Base-by-base conservation (phyloP, 2,113 vertebrate genomes). In the Bolborhynchus lineola region DNA sequence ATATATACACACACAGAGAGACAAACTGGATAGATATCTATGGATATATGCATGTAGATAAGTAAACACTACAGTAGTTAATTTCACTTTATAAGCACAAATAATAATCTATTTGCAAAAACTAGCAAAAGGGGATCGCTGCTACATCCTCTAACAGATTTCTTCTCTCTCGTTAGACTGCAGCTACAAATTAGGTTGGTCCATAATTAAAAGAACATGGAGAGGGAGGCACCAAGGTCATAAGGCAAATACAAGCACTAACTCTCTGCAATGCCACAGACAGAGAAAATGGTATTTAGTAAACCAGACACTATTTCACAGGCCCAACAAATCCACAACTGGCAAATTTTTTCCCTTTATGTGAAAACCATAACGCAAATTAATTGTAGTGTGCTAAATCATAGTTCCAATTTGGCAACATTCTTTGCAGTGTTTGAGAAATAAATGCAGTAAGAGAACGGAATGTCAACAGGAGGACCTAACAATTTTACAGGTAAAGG, bases 321-420 rank as follows among this genome's bases (percentile, higher is more conserved):
- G 88, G n/a, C 72, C 21, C 63, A 82, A 50, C 18, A 91, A 86
- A 92, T 13, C 74, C 31, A 76, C 4, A 87, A 76, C 0, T 53
- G 84, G 68, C 19, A 72, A 77, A 28, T 74, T 47, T 86, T 42
- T 93, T 80, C 25, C 37, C 37, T 82, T 92, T 59, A 14, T 64
- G 52, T 63, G 67, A 94, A 89, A 59, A 82, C 3, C 68, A n/a
- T 87, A 92, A 94, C 74, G 76, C 71, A 91, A 95, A 96, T 89
- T 90, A 96, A 94, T 74, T 91, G 70, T 18, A 80, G 57, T 10
- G 16, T 46, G 50, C 63, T 87, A 95, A 95, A 95, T 94, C 85
- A 90, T 44, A 64, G 79, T 41, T 89, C 78, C 49, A 70, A 92
- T 90, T 95, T 74, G 93, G 88, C 53, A 86, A 77, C 4, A 1